Evolutionary conservation across 2,113 vertebrate genomes (phyloP), one percentile per base, ranked within the genome.

Genomic region (Anser cygnoides): DNA sequence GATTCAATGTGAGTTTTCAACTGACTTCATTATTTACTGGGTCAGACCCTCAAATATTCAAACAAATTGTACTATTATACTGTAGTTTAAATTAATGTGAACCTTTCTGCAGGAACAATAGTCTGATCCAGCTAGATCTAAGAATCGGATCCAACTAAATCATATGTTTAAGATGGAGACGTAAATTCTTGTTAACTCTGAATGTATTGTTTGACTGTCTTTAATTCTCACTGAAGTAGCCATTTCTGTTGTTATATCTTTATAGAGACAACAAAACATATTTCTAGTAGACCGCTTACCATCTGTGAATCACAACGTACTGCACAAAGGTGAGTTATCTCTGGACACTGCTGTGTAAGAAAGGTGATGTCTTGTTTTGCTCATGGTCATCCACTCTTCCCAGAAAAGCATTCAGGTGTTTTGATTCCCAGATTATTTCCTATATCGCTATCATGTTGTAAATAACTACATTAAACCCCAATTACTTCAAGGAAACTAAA

Each of bases 1-100:
- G 37, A 87, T 93, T 92, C 80, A 74, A 19, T 23, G 20, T 28
- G n/a, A 71, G 22, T 63, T 96, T 93, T 90, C 66, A 84, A 43
- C 6, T 19, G 26, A 39, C 33, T 88, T 50, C 50, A 33, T 68
- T 68, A 61, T 80, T 72, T 72, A 46, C 14, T 80, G 61, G 11
- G n/a, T 67, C 67, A 87, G 65, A 84, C 4, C 31, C 46, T 78
- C 65, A 71, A 55, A 80, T 43, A 55, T 77, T 90, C 3, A 52
- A 72, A 84, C n/a, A 84, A 66, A 39, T 26, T 1, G 29, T 73
- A 31, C 59, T 11, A 74, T 93, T 80, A 52, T 46, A 65, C 16
- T 0, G 1, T 67, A 77, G 37, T 74, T 84, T 57, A 88, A 93
- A 79, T 70, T 76, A 33, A 18, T 13, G n/a, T 35, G 23, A 39